A percentile compares a stretch with the other conserved stretches of the same genome.
phyloP scores from a whole-genome alignment of 2,113 vertebrate species.

The Thryonomys swinderianus region DNA sequence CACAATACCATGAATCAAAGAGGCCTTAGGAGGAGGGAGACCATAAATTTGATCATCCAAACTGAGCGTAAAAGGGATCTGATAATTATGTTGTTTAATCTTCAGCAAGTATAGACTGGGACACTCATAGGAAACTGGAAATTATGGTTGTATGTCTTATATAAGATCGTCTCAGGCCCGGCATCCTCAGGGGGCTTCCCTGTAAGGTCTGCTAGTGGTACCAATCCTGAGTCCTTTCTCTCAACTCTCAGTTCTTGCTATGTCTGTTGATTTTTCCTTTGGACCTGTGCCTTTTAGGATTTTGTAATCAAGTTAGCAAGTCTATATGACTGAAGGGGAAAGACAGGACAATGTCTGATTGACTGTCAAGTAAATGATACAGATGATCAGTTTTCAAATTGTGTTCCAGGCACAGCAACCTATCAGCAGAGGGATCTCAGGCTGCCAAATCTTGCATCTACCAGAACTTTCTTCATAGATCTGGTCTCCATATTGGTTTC shows the following conservation, averaged over 20 bases:
- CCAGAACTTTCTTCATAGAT: neutral
- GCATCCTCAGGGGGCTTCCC: too few species aligned
- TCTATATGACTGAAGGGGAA: neutral
- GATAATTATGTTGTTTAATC: neutral
- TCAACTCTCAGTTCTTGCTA: neutral
- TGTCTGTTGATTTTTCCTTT: slow-evolving; percentile 27
- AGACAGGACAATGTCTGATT: neutral
- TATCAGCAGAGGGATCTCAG: neutral
- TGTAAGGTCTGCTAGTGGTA: neutral
- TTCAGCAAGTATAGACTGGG: neutral
- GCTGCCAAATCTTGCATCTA: neutral
- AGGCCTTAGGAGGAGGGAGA: neutral
- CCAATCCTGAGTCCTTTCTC: neutral
- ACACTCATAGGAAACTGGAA: neutral
- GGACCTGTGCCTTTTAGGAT: neutral
- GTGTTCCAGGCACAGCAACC: neutral
- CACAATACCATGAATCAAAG: neutral
- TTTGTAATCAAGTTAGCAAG: neutral
- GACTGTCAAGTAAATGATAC: neutral
- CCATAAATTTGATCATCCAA: neutral
- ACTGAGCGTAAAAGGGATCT: neutral
- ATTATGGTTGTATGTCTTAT: neutral
- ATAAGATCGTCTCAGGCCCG: neutral
- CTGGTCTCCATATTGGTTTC: neutral
- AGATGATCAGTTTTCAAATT: neutral